Percentiles rank a stretch among this genome's conserved stretches.
phyloP scores from a whole-genome alignment of 2,797 vertebrate genomes.

The Sebastes aleutianus region DNA sequence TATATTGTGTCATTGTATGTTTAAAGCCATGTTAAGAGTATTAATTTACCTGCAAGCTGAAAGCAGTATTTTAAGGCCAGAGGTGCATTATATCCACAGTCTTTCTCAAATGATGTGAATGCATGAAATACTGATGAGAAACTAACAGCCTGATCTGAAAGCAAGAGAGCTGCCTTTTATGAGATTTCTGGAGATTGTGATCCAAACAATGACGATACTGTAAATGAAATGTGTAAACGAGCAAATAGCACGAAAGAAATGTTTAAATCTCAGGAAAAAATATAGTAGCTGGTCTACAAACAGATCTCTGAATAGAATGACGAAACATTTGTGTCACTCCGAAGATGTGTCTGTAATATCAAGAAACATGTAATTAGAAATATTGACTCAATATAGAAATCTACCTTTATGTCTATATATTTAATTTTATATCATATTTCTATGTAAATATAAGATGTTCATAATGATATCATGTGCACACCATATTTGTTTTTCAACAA shows the following conservation, averaged over 20 bases:
- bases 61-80: neutral
- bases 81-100: neutral
- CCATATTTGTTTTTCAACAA: neutral
- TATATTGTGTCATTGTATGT: neutral
- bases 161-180: neutral
- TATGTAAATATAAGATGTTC: neutral
- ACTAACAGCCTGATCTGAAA: neutral
- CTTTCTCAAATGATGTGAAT: neutral
- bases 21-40: neutral
- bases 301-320: neutral
- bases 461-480: neutral
- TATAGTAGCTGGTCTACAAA: slow-evolving; percentile 48
- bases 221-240: neutral
- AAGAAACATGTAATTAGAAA: neutral
- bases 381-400: neutral
- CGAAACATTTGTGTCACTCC: slow-evolving; percentile 4
- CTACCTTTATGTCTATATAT: neutral
- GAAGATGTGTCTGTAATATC: neutral
- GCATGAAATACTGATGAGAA: neutral
- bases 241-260: neutral
- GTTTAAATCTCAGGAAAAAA: neutral
- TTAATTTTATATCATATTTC: neutral
- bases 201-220: neutral
- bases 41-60: neutral
- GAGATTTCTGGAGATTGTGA: neutral